Conservation (phyloP, 1,140 invertebrate genomes). For the Mamestra configurata region DNA sequence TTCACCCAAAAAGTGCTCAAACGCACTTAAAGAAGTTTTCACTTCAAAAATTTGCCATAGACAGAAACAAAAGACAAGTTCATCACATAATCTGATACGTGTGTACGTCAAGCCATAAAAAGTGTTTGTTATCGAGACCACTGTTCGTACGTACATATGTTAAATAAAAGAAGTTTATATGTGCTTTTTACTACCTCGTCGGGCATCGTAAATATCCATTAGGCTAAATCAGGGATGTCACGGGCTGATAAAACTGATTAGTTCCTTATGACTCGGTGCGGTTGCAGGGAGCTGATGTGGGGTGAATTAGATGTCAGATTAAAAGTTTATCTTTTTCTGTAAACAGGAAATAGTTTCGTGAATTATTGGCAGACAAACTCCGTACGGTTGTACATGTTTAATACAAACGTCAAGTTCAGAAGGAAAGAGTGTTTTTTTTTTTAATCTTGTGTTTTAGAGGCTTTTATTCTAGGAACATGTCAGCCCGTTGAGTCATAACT, state of each 20-base stretch:
- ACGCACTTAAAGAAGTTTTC: too few species aligned
- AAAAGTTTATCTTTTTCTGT: neutral
- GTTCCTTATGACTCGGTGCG: neutral
- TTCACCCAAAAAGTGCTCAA: too few species aligned
- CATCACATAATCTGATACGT: slow-evolving; percentile 27
- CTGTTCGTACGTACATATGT: slow-evolving; percentile 28
- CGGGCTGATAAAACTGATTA: slow-evolving; percentile 25
- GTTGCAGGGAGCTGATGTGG: neutral
- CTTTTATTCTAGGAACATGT: too few species aligned
- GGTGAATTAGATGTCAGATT: neutral
- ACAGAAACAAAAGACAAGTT: slow-evolving; percentile 17
- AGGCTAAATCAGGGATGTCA: slow-evolving; percentile 38
- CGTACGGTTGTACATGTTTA: too few species aligned
- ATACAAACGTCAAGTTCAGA: too few species aligned
- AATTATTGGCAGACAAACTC: too few species aligned
- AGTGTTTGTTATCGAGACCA: slow-evolving; percentile 47
- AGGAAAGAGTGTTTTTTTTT: too few species aligned
- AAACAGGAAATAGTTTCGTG: too few species aligned
- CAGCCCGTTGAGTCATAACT: too few species aligned
- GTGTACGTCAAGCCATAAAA: slow-evolving; percentile 39
- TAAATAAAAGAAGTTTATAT: slow-evolving; percentile 49
- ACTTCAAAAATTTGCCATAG: too few species aligned
- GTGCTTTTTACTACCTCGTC: slow-evolving; percentile 38
- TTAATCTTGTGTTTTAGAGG: too few species aligned
- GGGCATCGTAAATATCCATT: slow-evolving; percentile 48